A percentile compares a stretch with the other conserved stretches of the same genome.
phyloP scores from a whole-genome alignment of 1,140 invertebrate genomes.

The Glossosoma conforme region DNA sequence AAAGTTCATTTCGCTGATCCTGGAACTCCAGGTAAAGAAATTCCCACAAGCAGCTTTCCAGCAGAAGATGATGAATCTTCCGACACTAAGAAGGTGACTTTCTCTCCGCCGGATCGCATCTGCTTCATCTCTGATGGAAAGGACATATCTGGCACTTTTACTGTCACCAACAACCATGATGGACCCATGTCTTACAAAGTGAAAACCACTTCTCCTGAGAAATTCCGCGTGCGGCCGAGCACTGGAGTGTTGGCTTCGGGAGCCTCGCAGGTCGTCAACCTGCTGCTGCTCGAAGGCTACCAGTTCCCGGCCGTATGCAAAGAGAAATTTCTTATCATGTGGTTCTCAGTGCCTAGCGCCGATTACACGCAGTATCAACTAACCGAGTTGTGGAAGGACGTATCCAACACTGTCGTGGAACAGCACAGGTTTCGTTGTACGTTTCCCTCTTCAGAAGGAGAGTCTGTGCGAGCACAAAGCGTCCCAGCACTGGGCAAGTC shows the following conservation, averaged over 20 bases:
- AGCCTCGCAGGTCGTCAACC: slow-evolving; percentile 43
- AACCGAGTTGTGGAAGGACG: slow-evolving; percentile 42
- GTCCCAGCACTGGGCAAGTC: background rate
- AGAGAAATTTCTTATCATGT: slow-evolving; percentile 46
- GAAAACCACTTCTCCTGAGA: slow-evolving; percentile 72
- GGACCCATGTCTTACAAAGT: slow-evolving; percentile 72
- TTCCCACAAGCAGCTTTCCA: slow-evolving; percentile 24
- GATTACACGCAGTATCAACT: slow-evolving; percentile 41
- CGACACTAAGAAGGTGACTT: slow-evolving; percentile 48
- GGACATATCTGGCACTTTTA: slow-evolving; percentile 60
- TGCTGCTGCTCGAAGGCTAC: slow-evolving; percentile 41
- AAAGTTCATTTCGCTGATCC: slow-evolving; percentile 49
- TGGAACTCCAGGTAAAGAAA: slow-evolving; percentile 32
- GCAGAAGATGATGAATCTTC: slow-evolving; percentile 38
- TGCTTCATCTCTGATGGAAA: slow-evolving; percentile 59
- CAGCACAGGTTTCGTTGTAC: slow-evolving; percentile 46
- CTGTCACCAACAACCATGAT: slow-evolving; percentile 62
- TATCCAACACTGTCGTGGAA: slow-evolving; percentile 40
- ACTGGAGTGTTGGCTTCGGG: slow-evolving; percentile 65
- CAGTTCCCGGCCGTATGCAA: slow-evolving; percentile 38
- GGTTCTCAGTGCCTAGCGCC: slow-evolving; percentile 39
- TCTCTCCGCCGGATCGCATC: slow-evolving; percentile 57
- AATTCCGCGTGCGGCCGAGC: slow-evolving; percentile 84
- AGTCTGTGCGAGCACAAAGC: slow-evolving; percentile 33
- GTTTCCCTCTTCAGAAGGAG: slow-evolving; percentile 40